Evolutionary conservation across 1,140 invertebrate species (phyloP).

Genomic region (Drosophila paulistorum): DNA sequence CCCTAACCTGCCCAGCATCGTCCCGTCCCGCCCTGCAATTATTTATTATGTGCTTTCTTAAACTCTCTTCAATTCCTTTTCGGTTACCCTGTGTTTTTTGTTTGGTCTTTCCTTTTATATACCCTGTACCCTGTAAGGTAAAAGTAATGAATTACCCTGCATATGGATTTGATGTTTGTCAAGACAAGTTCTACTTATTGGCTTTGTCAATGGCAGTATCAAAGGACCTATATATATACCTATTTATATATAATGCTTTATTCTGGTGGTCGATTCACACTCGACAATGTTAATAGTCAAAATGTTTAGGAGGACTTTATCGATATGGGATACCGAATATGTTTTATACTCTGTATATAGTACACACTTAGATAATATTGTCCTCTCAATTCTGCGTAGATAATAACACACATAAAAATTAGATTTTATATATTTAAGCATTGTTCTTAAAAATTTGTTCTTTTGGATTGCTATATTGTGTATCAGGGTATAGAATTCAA

Average conservation of each 20-base stretch:
- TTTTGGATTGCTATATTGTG: too few relatives aligned
- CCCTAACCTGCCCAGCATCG: background rate
- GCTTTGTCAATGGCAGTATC: too few relatives aligned
- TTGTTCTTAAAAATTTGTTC: background rate
- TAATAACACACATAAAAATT: too few relatives aligned
- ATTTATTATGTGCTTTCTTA: constrained; percentile 49
- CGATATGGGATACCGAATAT: background rate
- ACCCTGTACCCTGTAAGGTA: constrained; percentile 6
- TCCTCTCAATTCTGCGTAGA: background rate
- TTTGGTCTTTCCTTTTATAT: constrained; percentile 27
- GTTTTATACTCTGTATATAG: constrained; percentile 5
- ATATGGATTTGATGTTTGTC: background rate
- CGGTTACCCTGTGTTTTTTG: constrained; percentile 27
- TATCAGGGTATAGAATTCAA: background rate
- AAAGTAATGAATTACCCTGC: background rate
- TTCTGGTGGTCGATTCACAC: too few relatives aligned
- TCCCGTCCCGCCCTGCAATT: constrained; percentile 26
- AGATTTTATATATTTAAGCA: too few relatives aligned
- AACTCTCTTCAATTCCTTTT: constrained; percentile 25
- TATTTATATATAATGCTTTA: too few relatives aligned
- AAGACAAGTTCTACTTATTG: too few relatives aligned
- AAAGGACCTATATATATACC: too few relatives aligned
- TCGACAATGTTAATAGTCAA: too few relatives aligned
- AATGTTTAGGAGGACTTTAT: too few relatives aligned
- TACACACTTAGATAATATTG: background rate